These are phyloP conservation scores for Selene dorsalis DNA, from an alignment of 2,797 vertebrate species.

Conservation along the genomic window DNA sequence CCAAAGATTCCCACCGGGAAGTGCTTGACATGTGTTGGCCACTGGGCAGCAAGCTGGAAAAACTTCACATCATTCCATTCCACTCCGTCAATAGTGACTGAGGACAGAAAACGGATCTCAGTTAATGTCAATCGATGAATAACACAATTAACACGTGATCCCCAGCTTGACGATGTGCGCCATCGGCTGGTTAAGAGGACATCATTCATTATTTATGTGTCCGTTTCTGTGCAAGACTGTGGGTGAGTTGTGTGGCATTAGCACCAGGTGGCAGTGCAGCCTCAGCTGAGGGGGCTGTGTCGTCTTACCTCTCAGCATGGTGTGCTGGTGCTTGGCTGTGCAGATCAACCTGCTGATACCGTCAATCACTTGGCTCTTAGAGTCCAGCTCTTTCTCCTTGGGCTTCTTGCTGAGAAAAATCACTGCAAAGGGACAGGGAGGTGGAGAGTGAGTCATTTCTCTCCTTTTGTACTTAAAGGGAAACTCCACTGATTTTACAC, in stretches of 20 bases:
- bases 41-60: conserved; percentile 96
- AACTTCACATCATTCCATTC: conserved; percentile 96
- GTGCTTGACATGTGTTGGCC: conserved; percentile 94
- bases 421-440: conserved; percentile 69
- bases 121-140: not conserved
- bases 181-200: not conserved
- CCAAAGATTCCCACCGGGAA: conserved; percentile 93
- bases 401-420: conserved; percentile 89
- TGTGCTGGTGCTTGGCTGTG: conserved; percentile 89
- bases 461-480: not conserved
- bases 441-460: not conserved
- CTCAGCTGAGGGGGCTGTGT: not conserved
- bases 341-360: conserved; percentile 89
- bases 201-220: not conserved
- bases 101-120: not conserved
- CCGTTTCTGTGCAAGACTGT: too few relatives aligned
- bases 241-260: not conserved
- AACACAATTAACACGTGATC: not conserved
- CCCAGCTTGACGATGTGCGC: not conserved
- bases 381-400: conserved; percentile 88
- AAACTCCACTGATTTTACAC: not conserved
- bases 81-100: conserved; percentile 92
- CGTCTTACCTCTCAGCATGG: conserved; percentile 82
- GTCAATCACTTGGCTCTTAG: conserved; percentile 89
- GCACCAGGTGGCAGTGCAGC: conserved; percentile 67